A percentile compares a stretch with the other conserved stretches of the same genome.
These are phyloP conservation scores for Labroides dimidiatus DNA, from an alignment of 2,797 vertebrate genomes.

Conservation along the genomic window DNA sequence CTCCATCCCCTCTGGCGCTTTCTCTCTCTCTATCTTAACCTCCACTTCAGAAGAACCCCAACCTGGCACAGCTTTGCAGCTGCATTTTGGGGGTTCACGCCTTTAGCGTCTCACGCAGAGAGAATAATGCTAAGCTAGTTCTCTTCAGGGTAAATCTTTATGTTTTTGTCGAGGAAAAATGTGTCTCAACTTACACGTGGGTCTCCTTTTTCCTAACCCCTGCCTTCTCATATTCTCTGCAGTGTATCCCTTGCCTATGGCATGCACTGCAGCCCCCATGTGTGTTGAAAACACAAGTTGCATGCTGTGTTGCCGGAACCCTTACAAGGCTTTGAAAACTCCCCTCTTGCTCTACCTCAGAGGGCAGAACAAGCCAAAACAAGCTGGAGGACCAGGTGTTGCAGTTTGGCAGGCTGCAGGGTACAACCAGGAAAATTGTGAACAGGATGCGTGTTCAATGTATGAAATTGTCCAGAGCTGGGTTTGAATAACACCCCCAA, in stretches of 20 bases:
- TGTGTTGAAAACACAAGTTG: constrained; percentile 15
- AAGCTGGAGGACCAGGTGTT: constrained; percentile 63
- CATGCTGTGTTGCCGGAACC: constrained; percentile 19
- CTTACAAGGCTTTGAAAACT: constrained; percentile 41
- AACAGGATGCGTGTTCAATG: constrained; percentile 31
- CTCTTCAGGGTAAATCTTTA: constrained; percentile 26
- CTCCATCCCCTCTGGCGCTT: constrained; percentile 15
- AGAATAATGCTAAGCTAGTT: background rate
- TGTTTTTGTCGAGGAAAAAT: constrained; percentile 29
- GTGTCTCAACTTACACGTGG: constrained; percentile 5
- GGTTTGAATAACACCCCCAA: constrained; percentile 56
- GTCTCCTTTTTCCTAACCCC: constrained; percentile 43
- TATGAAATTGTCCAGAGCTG: constrained; percentile 56
- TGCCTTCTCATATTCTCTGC: constrained; percentile 16
- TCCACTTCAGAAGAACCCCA: constrained; percentile 28
- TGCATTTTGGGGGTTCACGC: constrained; percentile 27
- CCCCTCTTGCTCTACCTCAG: constrained; percentile 26
- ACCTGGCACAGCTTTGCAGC: constrained; percentile 19
- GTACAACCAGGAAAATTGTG: constrained; percentile 53
- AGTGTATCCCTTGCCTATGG: constrained; percentile 24
- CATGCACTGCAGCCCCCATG: constrained; percentile 8
- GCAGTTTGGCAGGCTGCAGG: constrained; percentile 58
- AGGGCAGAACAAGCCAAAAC: constrained; percentile 47
- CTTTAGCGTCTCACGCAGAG: background rate
- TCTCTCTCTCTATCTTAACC: constrained; percentile 19